Conservation (phyloP, 2,888 invertebrate genomes). For the Helleia helle region DNA sequence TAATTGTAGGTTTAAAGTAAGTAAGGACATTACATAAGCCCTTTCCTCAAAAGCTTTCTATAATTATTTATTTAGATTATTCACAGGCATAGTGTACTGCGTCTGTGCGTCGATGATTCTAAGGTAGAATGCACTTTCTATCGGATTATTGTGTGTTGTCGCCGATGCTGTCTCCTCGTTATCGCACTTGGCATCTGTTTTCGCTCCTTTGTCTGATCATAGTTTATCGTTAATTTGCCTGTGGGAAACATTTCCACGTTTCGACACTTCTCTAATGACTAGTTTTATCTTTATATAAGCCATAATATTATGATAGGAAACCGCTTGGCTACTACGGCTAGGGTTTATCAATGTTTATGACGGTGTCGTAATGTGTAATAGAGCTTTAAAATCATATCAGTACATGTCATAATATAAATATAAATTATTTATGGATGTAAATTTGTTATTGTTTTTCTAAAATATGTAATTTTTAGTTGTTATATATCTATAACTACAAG, state of each 20-base stretch:
- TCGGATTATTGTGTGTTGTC: constrained; percentile 39
- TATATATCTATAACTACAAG: too few relatives aligned
- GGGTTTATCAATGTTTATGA: constrained; percentile 1
- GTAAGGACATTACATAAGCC: too few relatives aligned
- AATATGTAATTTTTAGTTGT: too few relatives aligned
- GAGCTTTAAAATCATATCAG: neutral
- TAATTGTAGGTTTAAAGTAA: too few relatives aligned
- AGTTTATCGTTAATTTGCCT: constrained; percentile 40
- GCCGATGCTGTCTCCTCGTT: constrained; percentile 37
- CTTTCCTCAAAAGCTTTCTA: constrained; percentile 2
- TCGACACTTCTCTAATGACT: constrained; percentile 21
- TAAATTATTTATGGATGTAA: neutral
- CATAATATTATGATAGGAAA: neutral
- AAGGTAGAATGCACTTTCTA: constrained; percentile 36
- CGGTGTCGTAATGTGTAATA: neutral
- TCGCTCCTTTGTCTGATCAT: constrained; percentile 40
- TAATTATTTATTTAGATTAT: constrained; percentile 9
- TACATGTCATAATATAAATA: neutral
- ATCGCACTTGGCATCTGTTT: constrained; percentile 40
- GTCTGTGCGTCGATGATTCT: constrained; percentile 20
- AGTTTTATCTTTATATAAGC: constrained; percentile 17
- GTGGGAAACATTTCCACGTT: constrained; percentile 27
- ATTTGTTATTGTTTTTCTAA: neutral
- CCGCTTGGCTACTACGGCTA: constrained; percentile 3
- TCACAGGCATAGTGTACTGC: constrained; percentile 8